phyloP scores from a whole-genome alignment of 1,140 invertebrate species.

The Rhizoglyphus robini region DNA sequence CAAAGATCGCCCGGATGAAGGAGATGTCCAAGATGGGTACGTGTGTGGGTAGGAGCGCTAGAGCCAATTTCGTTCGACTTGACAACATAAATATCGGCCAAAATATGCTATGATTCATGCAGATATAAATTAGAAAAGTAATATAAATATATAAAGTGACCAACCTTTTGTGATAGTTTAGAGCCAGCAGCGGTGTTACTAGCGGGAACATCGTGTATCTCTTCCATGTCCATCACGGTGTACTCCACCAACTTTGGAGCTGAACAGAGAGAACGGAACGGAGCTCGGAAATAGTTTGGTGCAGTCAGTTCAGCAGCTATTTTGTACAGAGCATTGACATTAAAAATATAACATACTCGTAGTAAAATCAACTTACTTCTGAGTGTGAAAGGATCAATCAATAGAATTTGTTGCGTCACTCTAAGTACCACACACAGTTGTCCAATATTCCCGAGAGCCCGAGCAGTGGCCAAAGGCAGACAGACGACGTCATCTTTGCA shows the following conservation, averaged over 20 bases:
- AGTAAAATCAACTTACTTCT: conserved; percentile 43
- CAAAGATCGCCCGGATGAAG: conserved; percentile 84
- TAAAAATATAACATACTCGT: background rate
- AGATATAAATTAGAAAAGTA: background rate
- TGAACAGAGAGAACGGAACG: conserved; percentile 72
- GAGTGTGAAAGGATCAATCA: conserved; percentile 82
- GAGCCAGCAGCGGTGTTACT: conserved; percentile 47
- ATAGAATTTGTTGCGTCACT: conserved; percentile 72
- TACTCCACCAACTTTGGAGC: conserved; percentile 84
- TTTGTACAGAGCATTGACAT: conserved; percentile 25
- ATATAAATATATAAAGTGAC: background rate
- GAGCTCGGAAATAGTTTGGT: conserved; percentile 65
- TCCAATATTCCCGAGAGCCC: conserved; percentile 78
- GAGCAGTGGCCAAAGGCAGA: conserved; percentile 68
- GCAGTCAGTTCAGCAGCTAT: conserved; percentile 70
- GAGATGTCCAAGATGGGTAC: conserved; percentile 86
- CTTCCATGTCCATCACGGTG: conserved; percentile 85
- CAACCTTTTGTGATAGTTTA: conserved; percentile 1
- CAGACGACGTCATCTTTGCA: conserved; percentile 93
- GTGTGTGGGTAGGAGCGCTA: conserved; percentile 64
- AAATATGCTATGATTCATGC: conserved; percentile 49
- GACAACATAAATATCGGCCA: conserved; percentile 87
- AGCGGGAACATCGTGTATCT: conserved; percentile 58
- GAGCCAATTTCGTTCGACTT: conserved; percentile 74
- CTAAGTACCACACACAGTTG: conserved; percentile 75